Percentiles rank a stretch among this genome's conserved stretches.
These are phyloP conservation scores for Artibeus lituratus DNA, from an alignment of 2,797 vertebrate genomes.

Conservation along the genomic window DNA sequence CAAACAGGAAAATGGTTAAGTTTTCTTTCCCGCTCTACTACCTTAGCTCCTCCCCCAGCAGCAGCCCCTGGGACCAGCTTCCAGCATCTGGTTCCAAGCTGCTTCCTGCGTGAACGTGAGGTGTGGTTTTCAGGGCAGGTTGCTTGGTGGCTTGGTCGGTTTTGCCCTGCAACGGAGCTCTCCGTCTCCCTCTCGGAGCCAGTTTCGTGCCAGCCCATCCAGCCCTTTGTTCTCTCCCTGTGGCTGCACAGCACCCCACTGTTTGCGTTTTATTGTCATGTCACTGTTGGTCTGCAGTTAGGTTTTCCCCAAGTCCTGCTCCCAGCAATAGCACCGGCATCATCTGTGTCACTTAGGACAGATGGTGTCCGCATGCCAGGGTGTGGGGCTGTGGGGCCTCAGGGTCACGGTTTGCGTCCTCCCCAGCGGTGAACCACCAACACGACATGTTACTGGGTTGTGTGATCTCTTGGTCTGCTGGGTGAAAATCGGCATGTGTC, in stretches of 20 bases:
- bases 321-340: background rate
- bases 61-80: background rate
- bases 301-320: background rate
- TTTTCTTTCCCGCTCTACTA: background rate
- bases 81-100: background rate
- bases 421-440: background rate
- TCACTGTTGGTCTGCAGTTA: accelerated
- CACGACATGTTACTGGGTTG: accelerated
- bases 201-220: accelerated
- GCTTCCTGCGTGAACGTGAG: background rate
- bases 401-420: too few species aligned
- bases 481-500: background rate
- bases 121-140: background rate
- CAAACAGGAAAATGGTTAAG: background rate
- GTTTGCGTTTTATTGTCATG: accelerated
- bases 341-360: accelerated
- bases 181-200: background rate
- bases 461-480: background rate
- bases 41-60: background rate
- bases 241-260: accelerated
- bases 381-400: accelerated
- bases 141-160: background rate
- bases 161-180: too few species aligned
- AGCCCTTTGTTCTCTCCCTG: accelerated
- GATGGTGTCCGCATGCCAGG: accelerated